Base-by-base conservation (phyloP, 2,797 vertebrate species). In the Sebastes paucispinis region DNA sequence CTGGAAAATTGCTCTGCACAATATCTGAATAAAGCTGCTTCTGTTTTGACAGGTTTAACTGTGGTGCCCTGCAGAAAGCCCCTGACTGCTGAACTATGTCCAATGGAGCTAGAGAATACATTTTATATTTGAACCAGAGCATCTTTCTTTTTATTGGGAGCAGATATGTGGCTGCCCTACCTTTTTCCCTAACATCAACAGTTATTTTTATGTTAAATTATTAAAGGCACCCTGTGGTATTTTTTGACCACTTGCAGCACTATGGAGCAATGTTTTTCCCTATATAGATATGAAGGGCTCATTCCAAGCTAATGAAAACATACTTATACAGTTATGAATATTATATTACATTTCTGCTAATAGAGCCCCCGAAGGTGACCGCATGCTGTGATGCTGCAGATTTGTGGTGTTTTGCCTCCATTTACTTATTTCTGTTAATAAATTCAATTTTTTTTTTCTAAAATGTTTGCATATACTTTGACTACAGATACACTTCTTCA, bases 1-100 rank as follows among this genome's bases (percentile, higher is more conserved):
- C 62, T 82, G 85, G 60, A 83, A 85, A 84, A 88, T 50, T 50
- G 54, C 69, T 78, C 54, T 3, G 29, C 58, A 47, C n/a, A 69
- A 74, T 77, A 84, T 75, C 43, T 73, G 75, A 84, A 68, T 60
- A 74, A 73, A 2, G 9, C 47, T 50, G 47, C 47, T 50, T 50
- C 43, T 50, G 47, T 50, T 50, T 50, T 50, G 18, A 32, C 32
- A 77, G 32, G 36, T 50, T 82, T 73, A 25, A 70, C 18, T 62
- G 25, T 60, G 10, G 57, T 73, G 70, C 27, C 59, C 55, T 68
- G 25, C 31, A 70, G 66, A 81, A 84, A 62, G 62, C 31, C 39
- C 22, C 78, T 31, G 54, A 66, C 24, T 29, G 47, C 16, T 25
- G 64, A 75, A 55, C 39, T 69, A 67, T 31, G 8, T 69, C 69